Percentiles rank a stretch among this genome's conserved stretches.
Conservation (phyloP, 2,888 invertebrate genomes). For the Lithophane ornitopus region DNA sequence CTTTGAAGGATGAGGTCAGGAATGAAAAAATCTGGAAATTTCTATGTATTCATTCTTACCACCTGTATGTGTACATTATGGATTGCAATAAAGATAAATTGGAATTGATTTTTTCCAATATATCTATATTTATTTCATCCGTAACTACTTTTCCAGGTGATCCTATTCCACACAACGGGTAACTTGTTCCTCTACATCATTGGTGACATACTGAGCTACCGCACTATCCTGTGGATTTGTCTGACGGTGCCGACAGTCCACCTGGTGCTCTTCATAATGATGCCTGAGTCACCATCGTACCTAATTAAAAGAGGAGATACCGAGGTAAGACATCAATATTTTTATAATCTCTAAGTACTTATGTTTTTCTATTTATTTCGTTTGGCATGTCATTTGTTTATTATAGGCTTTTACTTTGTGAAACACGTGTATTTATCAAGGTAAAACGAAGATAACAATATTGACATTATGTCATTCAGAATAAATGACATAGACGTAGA, state of each 20-base stretch:
- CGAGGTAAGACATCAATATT: constrained; percentile 76
- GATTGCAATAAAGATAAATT: no score
- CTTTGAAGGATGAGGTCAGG: background rate
- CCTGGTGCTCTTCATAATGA: constrained; percentile 83
- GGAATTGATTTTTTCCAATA: background rate
- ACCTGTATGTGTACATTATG: no score
- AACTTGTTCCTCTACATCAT: constrained; percentile 86
- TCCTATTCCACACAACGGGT: constrained; percentile 87
- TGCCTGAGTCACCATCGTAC: constrained; percentile 92
- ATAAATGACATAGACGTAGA: no score
- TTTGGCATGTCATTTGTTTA: background rate
- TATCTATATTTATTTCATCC: background rate
- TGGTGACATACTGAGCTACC: constrained; percentile 88
- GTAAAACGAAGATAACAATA: background rate
- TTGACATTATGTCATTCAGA: background rate
- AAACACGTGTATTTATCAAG: background rate
- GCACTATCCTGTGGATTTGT: constrained; percentile 87
- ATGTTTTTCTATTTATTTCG: background rate
- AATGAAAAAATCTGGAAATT: background rate
- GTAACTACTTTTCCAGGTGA: constrained; percentile 72
- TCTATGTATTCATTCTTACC: no score
- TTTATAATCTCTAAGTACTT: background rate
- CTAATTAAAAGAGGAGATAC: constrained; percentile 81
- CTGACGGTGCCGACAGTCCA: constrained; percentile 86
- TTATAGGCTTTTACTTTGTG: background rate